Base-by-base conservation (phyloP, 2,888 invertebrate species). In the Tenthredo scrophulariae region DNA sequence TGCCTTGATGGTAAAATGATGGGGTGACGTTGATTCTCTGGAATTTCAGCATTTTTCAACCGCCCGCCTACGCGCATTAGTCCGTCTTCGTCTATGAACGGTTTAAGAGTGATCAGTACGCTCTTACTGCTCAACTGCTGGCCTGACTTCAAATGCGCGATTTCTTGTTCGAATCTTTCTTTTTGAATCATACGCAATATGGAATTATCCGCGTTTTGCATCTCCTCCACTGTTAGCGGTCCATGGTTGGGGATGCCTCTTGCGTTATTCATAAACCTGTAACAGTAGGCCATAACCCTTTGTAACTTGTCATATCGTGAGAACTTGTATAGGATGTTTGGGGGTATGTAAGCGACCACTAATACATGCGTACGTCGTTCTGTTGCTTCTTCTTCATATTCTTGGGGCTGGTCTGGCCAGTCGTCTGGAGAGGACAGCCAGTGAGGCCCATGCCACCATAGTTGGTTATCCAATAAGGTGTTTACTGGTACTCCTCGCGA, bases 31-130 rank as follows among this genome's bases (percentile, higher is more conserved):
- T 84, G 84, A 9, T 50, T 67, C 13, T 82, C 70, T 0, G 84
- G 50, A n/a, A 87, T 77, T 22, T 86, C 46, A 2, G 88, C 85
- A 7, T 85, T 67, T 29, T 43, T 22, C 40, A 87, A 62, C n/a
- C 87, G 18, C 3, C 86, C 87, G 5, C 86, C 87, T 10, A 87
- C 87, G 7, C 87, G 65, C 6, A 88, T 84, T 13, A 87, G 70
- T 26, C 86, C 87, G 7, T 87, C 67, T 0, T 13, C 10, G 43
- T 86, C 87, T 5, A 88, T 7, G 54, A 85, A 80, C 5, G 86
- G 86, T 29, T 75, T 85, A 13, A 88, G 40, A 10, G 85, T 43
- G 13, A 50, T 58, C 2, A 87, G 37, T 2, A 72, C 84, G 29
- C 87, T 87, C 0, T 58, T 83, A 13, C 85, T 84, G 7, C 2